These are phyloP conservation scores for Octopus sinensis DNA, from an alignment of 1,140 invertebrate genomes.

Conservation along the genomic window DNA sequence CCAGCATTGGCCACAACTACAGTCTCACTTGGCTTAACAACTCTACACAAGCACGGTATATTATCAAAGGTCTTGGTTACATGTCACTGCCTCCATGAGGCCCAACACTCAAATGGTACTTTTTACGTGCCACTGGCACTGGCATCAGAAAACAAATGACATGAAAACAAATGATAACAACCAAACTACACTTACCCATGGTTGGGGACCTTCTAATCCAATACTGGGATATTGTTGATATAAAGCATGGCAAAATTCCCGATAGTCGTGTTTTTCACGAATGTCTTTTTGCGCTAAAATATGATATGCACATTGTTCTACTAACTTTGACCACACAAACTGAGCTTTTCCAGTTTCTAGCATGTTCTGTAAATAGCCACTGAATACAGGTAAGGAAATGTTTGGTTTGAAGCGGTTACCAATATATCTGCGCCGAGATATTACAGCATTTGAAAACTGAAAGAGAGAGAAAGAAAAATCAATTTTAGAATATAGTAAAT, in stretches of 20 bases:
- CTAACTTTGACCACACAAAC: constrained; percentile 13
- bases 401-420: neutral
- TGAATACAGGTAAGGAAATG: constrained; percentile 1
- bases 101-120: no score
- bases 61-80: no score
- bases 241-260: constrained; percentile 10
- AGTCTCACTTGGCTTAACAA: no score
- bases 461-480: no score
- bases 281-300: constrained; percentile 9
- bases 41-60: no score
- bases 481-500: no score
- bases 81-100: no score
- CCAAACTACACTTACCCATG: neutral
- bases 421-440: neutral
- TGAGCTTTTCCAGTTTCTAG: neutral
- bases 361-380: constrained; percentile 9
- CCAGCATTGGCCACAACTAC: no score
- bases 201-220: constrained; percentile 9
- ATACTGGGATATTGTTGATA: constrained; percentile 10
- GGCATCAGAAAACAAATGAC: no score
- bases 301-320: constrained; percentile 10
- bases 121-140: no score
- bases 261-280: constrained; percentile 12
- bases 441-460: no score
- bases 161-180: no score